Base-by-base conservation (phyloP, 1,140 invertebrate species). In the Chironomus striatipennis region DNA sequence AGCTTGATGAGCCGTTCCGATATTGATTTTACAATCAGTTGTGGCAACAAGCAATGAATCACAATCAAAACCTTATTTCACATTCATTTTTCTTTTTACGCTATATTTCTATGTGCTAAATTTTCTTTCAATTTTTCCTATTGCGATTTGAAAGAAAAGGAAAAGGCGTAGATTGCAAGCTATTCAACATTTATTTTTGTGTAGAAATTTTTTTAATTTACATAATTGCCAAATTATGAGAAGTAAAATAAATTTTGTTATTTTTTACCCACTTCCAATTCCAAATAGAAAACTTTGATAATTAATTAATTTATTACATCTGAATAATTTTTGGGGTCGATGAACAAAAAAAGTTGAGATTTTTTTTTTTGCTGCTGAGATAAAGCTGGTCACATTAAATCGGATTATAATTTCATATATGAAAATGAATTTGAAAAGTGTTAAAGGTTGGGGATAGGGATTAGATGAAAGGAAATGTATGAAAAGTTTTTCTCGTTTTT, bases 181-280 rank as follows among this genome's bases (percentile, higher is more conserved):
- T 57, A 34, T 34, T 34, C 24, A 34, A 5, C 24, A 34, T 34
- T 34, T 34, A 34, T 34, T 34, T 57, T 57, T 57, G 12, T 57
- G 15, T 57, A n/a, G n/a, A 15, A 57, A 15, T 12, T 34, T 34
- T 34, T 57, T 57, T 10, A 57, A 57, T 57, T 57, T 57, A 10
- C n/a, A 15, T 57, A 57, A 57, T 57, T 57, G 47, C 47, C 47
- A 57, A 57, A 57, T 57, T 57, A 57, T 57, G 47, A 57, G n/a
- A 47, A 15, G 47, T n/a, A 57, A 57, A 57, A 57, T 57, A n/a
- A n/a, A 7, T 57, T n/a, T 57, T 15, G 8, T n/a, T 57, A 10
- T 57, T 34, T 34, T 34, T 1, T 34, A n/a, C n/a, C n/a, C n/a
- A n/a, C n/a, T n/a, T n/a, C n/a, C n/a, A n/a, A n/a, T 34, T 34